These are phyloP conservation scores for Littorina saxatilis DNA, from an alignment of 1,140 invertebrate genomes.

Conservation along the genomic window DNA sequence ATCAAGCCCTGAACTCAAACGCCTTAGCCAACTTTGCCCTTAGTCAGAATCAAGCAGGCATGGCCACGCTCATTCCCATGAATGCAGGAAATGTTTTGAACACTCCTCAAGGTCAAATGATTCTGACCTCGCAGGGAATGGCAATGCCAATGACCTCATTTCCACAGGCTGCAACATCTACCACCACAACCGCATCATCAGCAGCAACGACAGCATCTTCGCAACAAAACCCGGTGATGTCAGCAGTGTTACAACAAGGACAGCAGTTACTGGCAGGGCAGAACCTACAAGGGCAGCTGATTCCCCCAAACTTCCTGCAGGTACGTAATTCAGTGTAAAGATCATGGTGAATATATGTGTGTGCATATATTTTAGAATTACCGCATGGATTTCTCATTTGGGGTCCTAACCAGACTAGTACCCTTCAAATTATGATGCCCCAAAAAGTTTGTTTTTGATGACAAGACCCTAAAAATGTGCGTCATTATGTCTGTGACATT, in stretches of 20 bases:
- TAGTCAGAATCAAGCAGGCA: constrained; percentile 28
- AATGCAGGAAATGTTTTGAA: constrained; percentile 48
- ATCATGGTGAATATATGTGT: no score
- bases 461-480: no score
- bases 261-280: constrained; percentile 44
- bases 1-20: constrained; percentile 24
- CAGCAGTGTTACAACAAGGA: constrained; percentile 47
- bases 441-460: no score
- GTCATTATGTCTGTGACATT: no score
- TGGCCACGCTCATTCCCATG: constrained; percentile 29
- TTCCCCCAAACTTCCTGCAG: constrained; percentile 64
- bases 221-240: constrained; percentile 52
- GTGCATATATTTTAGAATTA: no score
- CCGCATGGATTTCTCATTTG: no score
- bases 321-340: constrained; percentile 16
- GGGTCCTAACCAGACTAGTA: no score
- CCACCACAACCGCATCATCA: constrained; percentile 71
- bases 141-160: constrained; percentile 42
- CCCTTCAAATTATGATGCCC: no score
- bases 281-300: constrained; percentile 35
- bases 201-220: constrained; percentile 73
- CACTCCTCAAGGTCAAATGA: constrained; percentile 38
- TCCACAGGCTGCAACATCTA: constrained; percentile 76
- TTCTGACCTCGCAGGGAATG: constrained; percentile 40
- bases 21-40: constrained; percentile 34